A percentile compares a stretch with the other conserved stretches of the same genome.
phyloP scores from a whole-genome alignment of 2,888 invertebrate genomes.

The Ormyrus pomaceus region DNA sequence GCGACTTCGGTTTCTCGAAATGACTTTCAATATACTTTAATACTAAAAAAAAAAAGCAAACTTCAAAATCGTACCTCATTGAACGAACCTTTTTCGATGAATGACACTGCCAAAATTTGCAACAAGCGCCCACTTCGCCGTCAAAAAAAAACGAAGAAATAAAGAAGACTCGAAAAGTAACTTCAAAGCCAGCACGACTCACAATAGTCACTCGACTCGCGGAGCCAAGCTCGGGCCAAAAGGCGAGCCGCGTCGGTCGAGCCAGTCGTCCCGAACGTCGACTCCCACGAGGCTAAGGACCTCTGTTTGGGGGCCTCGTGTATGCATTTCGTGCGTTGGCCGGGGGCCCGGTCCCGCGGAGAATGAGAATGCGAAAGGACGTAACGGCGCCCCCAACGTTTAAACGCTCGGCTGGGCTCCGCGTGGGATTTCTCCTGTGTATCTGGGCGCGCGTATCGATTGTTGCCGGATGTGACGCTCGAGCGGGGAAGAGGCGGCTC shows the following conservation, averaged over 20 bases:
- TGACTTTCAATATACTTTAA: neutral
- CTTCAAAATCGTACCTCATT: neutral
- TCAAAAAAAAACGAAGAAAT: neutral
- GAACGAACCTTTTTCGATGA: neutral
- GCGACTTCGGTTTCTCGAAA: neutral
- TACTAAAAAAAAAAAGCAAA: neutral
- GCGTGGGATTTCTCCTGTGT: neutral
- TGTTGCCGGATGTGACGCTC: conserved; percentile 14
- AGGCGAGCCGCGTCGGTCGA: neutral
- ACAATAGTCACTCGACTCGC: neutral
- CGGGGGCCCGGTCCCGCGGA: neutral
- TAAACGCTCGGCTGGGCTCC: neutral
- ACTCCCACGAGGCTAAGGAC: conserved; percentile 38
- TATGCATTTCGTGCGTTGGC: conserved; percentile 10
- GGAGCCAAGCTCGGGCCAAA: neutral
- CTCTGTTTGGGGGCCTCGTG: neutral
- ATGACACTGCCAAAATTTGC: neutral
- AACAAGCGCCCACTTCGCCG: neutral
- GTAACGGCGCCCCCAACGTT: neutral
- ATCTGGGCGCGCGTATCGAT: neutral
- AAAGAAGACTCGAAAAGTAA: neutral
- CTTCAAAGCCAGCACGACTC: neutral
- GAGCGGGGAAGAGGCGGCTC: neutral
- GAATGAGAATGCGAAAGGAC: conserved; percentile 33
- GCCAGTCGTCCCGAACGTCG: conserved; percentile 20